Evolutionary conservation across 1,140 invertebrate genomes (phyloP), one percentile per base, ranked within the genome.

Genomic region (Pinna nobilis): DNA sequence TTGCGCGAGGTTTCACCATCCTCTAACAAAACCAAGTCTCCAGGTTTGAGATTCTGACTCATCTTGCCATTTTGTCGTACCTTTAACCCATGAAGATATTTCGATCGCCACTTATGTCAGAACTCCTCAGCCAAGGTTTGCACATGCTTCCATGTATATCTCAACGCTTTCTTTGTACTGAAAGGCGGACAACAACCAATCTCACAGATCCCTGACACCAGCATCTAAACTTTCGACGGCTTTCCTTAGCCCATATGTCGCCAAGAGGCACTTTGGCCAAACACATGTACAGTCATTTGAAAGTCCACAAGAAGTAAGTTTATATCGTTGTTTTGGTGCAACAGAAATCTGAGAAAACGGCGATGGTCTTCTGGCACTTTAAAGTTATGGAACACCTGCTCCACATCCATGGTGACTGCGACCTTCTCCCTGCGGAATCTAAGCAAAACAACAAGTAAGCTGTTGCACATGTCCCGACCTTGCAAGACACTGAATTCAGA

Each of bases 391-490:
- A 80, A 70, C 67, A 70, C 59, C 18, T 70, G 67, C 71, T 47
- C 55, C 20, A 67, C 69, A 20, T 44, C 74, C 57, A 44, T 77
- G 60, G 23, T 33, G 13, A 81, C 37, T 6, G 70, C 79, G 15
- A 79, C 23, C 37, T 13, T 23, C 35, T 74, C 68, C 23, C 33
- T 28, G 4, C 80, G 74, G 39, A 82, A 82, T n/a, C 76, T 39
- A 3, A 80, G 53, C 1, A 83, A 60, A 15, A 82, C 64, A 3
- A 66, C 75, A 33, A 78, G 18, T 15, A 80, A 44, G 20, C 55
- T 69, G 49, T 41, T 82, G 76, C 89, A 87, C 0, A 90, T 37
- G 64, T 83, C 84, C 11, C 90, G 87, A 0, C 81, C 82, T 6
- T 55, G 5, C 3, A 76, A 35, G 23, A 49, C 5, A 65, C 32